A percentile compares a stretch with the other conserved stretches of the same genome.
Conservation (phyloP, 2,113 vertebrate species). For the Cyanoramphus novaezelandiae region DNA sequence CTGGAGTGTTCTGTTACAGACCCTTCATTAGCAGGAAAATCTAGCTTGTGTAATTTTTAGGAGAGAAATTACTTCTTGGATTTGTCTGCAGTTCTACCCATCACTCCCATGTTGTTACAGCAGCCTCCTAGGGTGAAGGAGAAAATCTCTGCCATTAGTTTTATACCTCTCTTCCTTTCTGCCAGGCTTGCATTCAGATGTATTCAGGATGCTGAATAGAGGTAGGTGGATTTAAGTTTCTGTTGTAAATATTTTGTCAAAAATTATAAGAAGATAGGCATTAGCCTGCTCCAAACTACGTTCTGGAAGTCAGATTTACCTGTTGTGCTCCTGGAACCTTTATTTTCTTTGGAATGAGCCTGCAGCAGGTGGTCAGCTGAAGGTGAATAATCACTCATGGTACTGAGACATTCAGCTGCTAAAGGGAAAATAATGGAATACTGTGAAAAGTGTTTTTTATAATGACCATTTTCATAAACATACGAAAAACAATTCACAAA, state of each 20-base stretch:
- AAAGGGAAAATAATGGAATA: neutral
- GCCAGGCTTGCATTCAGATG: neutral
- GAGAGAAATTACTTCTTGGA: neutral
- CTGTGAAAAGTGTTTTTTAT: neutral
- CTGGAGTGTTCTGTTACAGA: neutral
- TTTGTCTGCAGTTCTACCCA: neutral
- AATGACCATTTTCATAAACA: neutral
- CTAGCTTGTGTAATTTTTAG: neutral
- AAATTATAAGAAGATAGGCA: neutral
- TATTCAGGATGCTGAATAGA: neutral
- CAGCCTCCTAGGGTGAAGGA: neutral
- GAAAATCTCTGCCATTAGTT: neutral
- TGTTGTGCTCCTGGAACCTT: neutral
- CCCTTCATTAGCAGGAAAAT: neutral
- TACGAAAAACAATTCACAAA: neutral
- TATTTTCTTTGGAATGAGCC: neutral
- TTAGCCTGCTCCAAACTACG: neutral
- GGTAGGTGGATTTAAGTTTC: neutral
- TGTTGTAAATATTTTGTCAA: neutral
- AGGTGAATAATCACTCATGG: neutral
- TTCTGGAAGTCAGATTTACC: conserved; percentile 17
- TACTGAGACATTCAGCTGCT: neutral
- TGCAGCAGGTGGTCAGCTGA: neutral
- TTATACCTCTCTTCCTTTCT: neutral
- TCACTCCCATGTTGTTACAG: neutral